Evolutionary conservation across 37 sponge, comb jelly and placozoan genomes (phyloP).

Genomic region (Agelas oroides): DNA sequence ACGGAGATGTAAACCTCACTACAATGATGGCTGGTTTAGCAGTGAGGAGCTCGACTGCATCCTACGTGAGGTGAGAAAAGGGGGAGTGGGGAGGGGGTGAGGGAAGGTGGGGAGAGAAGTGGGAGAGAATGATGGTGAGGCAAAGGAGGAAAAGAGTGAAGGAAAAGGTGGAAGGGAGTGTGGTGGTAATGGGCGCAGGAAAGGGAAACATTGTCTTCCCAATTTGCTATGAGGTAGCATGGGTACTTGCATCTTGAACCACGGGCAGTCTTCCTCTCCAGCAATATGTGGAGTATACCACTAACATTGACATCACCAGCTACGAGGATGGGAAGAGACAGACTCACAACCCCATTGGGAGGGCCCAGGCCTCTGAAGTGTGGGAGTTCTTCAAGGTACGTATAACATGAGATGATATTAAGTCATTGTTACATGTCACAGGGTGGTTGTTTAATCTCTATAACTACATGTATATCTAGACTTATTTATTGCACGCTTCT

Average conservation of each 20-base stretch:
- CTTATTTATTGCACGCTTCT: too few relatives aligned
- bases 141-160: too few relatives aligned
- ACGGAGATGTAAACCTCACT: conserved; percentile 60
- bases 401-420: too few relatives aligned
- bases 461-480: conserved; percentile 2
- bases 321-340: conserved; percentile 83
- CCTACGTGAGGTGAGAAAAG: conserved; percentile 67
- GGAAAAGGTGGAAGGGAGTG: too few relatives aligned
- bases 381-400: conserved; percentile 85
- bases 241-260: too few relatives aligned
- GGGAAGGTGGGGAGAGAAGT: too few relatives aligned
- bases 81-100: too few relatives aligned
- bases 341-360: conserved; percentile 87
- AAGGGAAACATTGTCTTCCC: too few relatives aligned
- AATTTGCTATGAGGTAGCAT: too few relatives aligned
- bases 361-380: conserved; percentile 75
- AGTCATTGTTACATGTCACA: background rate
- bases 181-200: too few relatives aligned
- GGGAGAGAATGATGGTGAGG: too few relatives aligned
- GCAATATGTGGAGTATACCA: conserved; percentile 79
- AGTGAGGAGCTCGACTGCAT: conserved; percentile 83
- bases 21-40: conserved; percentile 87
- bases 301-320: conserved; percentile 89
- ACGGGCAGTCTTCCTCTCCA: conserved; percentile 22
- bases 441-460: background rate